A percentile compares a stretch with the other conserved stretches of the same genome.
Evolutionary conservation across 2,888 invertebrate genomes (phyloP).

Genomic region (Drosophila pegasa): DNA sequence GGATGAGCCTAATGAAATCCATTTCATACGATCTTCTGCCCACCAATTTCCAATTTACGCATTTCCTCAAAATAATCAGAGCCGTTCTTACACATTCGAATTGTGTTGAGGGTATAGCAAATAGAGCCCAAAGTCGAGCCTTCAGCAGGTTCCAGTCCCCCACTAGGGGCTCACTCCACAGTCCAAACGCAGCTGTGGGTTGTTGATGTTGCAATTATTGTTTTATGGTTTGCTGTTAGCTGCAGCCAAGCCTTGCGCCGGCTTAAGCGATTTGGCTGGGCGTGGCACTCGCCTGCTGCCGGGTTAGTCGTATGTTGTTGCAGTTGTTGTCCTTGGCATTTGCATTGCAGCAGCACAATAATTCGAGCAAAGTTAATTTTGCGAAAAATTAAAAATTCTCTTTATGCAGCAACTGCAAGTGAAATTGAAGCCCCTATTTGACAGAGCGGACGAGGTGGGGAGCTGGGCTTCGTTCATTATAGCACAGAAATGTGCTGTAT

Average conservation of each 20-base stretch:
- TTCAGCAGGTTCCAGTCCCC: not conserved
- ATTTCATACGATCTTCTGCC: not conserved
- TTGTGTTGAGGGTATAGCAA: not conserved
- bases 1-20: too few species aligned
- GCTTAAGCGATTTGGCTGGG: conserved; percentile 49
- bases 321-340: conserved; percentile 54
- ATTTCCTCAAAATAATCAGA: not conserved
- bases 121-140: too few species aligned
- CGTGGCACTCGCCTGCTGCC: conserved; percentile 20
- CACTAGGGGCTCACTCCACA: not conserved
- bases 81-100: not conserved
- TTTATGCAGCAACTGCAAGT: conserved; percentile 41
- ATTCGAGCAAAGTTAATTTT: conserved; percentile 71
- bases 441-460: too few species aligned
- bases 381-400: conserved; percentile 74
- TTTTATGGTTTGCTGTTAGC: conserved; percentile 64
- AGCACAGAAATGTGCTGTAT: conserved; percentile 36
- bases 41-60: too few species aligned
- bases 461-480: conserved; percentile 3
- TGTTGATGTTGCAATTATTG: conserved; percentile 76
- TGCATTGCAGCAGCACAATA: conserved; percentile 64
- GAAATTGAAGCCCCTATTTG: conserved; percentile 18
- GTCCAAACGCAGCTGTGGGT: conserved; percentile 34
- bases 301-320: conserved; percentile 13
- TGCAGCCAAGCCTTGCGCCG: conserved; percentile 35